Percentiles rank a stretch among this genome's conserved stretches.
phyloP scores from a whole-genome alignment of 2,113 vertebrate species.

The Hemiprocne comata region DNA sequence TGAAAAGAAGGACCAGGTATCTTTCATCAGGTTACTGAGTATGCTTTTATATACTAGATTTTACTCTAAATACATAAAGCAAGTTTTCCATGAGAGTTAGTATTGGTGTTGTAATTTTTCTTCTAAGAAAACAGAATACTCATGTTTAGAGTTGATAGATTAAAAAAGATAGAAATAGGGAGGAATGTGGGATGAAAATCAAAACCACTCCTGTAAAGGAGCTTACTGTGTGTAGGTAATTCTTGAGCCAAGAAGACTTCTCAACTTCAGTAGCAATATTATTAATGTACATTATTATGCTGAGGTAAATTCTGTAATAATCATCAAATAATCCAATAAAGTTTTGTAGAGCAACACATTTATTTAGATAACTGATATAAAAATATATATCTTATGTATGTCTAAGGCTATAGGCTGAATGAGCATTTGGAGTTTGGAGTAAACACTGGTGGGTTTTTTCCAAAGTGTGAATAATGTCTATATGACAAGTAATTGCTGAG shows the following conservation, averaged over 20 bases:
- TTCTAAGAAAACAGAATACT: neutral
- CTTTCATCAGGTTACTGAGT: neutral
- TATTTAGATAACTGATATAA: neutral
- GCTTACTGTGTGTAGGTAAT: neutral
- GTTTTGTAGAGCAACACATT: neutral
- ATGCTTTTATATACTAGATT: neutral
- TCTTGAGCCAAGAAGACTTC: neutral
- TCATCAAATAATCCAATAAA: neutral
- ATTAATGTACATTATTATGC: neutral
- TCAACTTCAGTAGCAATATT: neutral
- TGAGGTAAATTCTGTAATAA: neutral
- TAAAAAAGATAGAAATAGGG: neutral
- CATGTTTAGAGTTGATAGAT: neutral
- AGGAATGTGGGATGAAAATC: neutral
- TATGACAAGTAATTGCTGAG: neutral
- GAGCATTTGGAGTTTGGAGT: neutral
- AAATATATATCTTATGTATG: rapidly evolving
- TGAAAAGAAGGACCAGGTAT: neutral
- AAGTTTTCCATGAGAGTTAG: neutral
- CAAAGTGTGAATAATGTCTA: neutral
- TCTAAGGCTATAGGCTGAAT: neutral
- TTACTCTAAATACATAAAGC: neutral
- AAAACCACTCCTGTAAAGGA: neutral
- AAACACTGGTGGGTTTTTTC: neutral
- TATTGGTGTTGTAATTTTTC: neutral